Percentiles rank a stretch among this genome's conserved stretches.
Evolutionary conservation across 2,888 invertebrate genomes (phyloP).

Genomic region (Apamea crenata): DNA sequence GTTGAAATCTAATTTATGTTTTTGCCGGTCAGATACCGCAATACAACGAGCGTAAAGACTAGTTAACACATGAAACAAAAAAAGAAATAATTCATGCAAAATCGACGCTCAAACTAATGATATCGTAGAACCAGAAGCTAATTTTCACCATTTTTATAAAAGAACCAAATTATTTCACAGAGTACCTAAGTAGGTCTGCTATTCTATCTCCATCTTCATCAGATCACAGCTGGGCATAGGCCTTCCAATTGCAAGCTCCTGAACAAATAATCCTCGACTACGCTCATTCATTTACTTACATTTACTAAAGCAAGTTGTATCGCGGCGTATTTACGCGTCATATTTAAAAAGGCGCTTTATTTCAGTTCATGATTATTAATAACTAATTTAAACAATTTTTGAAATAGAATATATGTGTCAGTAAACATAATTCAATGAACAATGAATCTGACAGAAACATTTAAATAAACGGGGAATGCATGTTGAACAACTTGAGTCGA

Average conservation of each 20-base stretch:
- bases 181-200: not conserved
- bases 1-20: not conserved
- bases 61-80: not conserved
- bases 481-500: not conserved
- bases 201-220: not conserved
- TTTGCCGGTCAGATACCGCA: not conserved
- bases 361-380: not conserved
- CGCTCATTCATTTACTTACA: too few relatives aligned
- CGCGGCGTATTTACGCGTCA: not conserved
- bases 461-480: not conserved
- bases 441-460: not conserved
- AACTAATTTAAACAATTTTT: not conserved
- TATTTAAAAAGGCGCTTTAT: conserved; percentile 5
- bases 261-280: not conserved
- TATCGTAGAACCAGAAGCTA: not conserved
- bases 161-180: not conserved
- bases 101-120: not conserved
- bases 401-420: not conserved
- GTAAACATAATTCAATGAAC: not conserved
- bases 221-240: too few relatives aligned
- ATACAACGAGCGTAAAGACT: too few relatives aligned
- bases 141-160: not conserved
- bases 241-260: not conserved
- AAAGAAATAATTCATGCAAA: not conserved
- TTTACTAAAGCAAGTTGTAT: not conserved